These are phyloP conservation scores for Batillaria attramentaria DNA, from an alignment of 1,140 invertebrate species.

Conservation along the genomic window DNA sequence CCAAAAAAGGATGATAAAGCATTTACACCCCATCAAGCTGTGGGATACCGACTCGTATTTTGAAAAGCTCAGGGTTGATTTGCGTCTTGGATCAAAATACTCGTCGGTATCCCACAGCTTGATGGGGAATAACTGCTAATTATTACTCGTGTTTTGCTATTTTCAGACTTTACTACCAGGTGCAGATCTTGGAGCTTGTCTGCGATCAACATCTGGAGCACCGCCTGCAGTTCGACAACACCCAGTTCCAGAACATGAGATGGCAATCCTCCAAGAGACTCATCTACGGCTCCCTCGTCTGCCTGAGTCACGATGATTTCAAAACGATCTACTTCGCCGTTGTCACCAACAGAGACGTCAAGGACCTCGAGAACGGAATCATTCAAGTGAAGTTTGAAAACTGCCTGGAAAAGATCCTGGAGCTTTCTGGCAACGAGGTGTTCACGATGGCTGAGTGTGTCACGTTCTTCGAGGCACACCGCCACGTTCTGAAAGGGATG, in stretches of 20 bases:
- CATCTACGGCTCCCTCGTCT: conserved; percentile 81
- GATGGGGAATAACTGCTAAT: too few relatives aligned
- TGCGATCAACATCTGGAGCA: conserved; percentile 43
- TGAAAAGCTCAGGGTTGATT: too few relatives aligned
- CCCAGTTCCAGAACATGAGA: conserved; percentile 49
- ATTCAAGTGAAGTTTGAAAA: conserved; percentile 69
- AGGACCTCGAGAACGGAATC: conserved; percentile 52
- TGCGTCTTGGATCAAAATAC: too few relatives aligned
- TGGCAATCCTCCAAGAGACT: conserved; percentile 75
- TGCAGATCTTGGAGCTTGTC: conserved; percentile 48
- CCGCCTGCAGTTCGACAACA: conserved; percentile 56
- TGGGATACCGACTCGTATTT: too few relatives aligned
- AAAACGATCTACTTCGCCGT: conserved; percentile 79
- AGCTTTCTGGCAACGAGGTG: not conserved
- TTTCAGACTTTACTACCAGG: conserved; percentile 50
- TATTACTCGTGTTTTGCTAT: not conserved
- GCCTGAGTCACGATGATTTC: conserved; percentile 81
- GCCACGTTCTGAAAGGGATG: conserved; percentile 71
- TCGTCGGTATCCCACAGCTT: too few relatives aligned
- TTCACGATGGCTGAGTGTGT: conserved; percentile 71
- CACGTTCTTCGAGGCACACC: conserved; percentile 74
- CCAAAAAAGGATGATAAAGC: too few relatives aligned
- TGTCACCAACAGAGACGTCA: conserved; percentile 76
- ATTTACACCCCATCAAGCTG: too few relatives aligned
- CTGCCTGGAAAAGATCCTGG: conserved; percentile 14